Evolutionary conservation across 2,797 vertebrate species (phyloP), one percentile per base, ranked within the genome.

Genomic region (Phalloptychus januarius): DNA sequence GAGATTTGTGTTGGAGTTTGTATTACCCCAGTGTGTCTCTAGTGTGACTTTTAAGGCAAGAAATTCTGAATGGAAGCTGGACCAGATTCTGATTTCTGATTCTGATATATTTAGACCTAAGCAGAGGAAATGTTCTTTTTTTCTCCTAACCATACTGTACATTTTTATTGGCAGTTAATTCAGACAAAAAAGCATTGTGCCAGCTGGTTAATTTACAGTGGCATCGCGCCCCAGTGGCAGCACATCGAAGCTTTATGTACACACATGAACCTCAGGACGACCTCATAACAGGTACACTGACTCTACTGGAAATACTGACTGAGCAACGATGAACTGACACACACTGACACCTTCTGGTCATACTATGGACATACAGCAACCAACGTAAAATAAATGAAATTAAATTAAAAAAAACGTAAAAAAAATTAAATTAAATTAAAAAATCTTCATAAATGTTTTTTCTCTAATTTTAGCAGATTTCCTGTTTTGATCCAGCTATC

Each of bases 291-390:
- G 83, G 44, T 50, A 75, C 63, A 79, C 1, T 33, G 40, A 2
- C 73, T 44, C 4, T 31, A n/a, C 52, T 54, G 48, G 20, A 52
- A 44, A 79, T 0, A 76, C 48, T 69, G 2, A 31, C 67, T 28
- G 36, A 10, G 42, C 56, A 72, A 78, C 23, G 11, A 48, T n/a
- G 50, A 71, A 45, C 78, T 81, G 67, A 74, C 15, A 81, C 89
- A 90, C 80, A 87, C 84, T 92, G 93, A 82, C 93, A 93, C 83
- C 94, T 95, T 74, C 81, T 94, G 95, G 90, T 79, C 48, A 56
- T 28, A 11, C 1, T 40, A 0, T 38, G 25, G n/a, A 28, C 84
- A 6, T 82, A 81, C 76, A 79, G 1, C 10, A 1, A 48, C 16
- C 1, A 74, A 2, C 7, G 23, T 44, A 4, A 44, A 16, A 25